phyloP scores from a whole-genome alignment of 2,888 invertebrate species.

The Yponomeuta plumbellus region DNA sequence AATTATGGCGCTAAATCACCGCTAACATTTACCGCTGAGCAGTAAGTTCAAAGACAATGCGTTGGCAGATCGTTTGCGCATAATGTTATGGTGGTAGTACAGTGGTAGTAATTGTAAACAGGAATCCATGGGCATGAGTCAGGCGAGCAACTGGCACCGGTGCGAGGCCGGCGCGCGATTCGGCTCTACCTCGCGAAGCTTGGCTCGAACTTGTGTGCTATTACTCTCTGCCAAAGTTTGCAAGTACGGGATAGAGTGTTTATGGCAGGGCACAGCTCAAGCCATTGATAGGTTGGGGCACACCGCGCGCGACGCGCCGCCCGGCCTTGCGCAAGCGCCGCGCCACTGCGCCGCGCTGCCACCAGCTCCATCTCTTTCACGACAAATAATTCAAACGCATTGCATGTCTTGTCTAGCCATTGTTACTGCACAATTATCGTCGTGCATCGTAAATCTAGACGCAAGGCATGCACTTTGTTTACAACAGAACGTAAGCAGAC shows the following conservation, averaged over 20 bases:
- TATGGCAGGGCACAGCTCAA: neutral
- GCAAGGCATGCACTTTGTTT: neutral
- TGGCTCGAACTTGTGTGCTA: neutral
- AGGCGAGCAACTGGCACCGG: conserved; percentile 41
- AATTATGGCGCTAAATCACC: conserved; percentile 43
- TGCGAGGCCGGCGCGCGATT: conserved; percentile 36
- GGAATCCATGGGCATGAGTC: conserved; percentile 68
- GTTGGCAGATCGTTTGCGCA: conserved; percentile 70
- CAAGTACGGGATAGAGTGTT: neutral
- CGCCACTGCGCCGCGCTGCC: conserved; percentile 22
- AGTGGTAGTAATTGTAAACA: conserved; percentile 42
- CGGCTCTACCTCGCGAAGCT: conserved; percentile 22
- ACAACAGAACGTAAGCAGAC: neutral
- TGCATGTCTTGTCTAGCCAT: conserved; percentile 30
- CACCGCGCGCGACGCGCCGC: conserved; percentile 21
- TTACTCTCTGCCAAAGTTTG: neutral
- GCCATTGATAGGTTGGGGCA: neutral
- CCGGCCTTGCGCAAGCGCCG: conserved; percentile 18
- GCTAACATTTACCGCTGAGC: conserved; percentile 59
- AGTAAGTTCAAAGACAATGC: conserved; percentile 71
- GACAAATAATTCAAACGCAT: conserved; percentile 22
- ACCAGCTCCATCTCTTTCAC: conserved; percentile 30
- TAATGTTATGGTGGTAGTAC: conserved; percentile 53
- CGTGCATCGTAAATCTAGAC: conserved; percentile 11
- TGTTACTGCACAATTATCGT: conserved; percentile 28